Base-by-base conservation (phyloP, 1,140 invertebrate species). In the Lordiphosa mommai region DNA sequence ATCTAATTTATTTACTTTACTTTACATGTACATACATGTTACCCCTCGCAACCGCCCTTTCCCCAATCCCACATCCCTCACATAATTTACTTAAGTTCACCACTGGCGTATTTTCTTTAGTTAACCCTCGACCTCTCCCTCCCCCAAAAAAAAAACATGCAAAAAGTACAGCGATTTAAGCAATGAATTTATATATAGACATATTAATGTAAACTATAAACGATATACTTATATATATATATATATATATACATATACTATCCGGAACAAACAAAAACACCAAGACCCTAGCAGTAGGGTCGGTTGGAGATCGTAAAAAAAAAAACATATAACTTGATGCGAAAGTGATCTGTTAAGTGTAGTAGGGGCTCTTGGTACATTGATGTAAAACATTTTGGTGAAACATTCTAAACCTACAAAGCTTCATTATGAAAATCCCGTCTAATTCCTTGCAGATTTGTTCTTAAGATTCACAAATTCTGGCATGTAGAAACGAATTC, bases 121-220 rank as follows among this genome's bases (percentile, higher is more conserved):
- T 34, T 34, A 43, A 65, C 12, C 37, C 48, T 59, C 30, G 10
- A 27, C 29, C 38, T 36, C 29, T 12, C 32, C 9, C 16, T 3
- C 14, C 16, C 10, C 5, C 41, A 59, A 32, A 47, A 51, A 55
- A 34, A 51, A 53, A 56, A 20, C 47, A 53, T 61, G 58, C 38
- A 60, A 60, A 58, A 61, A 63, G 59, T 76, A 72, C 66, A 82
- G 77, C 66, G 77, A 84, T 71, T 76, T 60, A 82, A 71, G 61
- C 71, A 76, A 84, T 84, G 72, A 84, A 82, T 82, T 82, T 84
- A 82, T 77, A 69, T 77, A 56, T 70, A 77, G 68, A 59, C 59
- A 72, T 72, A 82, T 69, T 76, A 72, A 59, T 72, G 77, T 77
- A 84, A 72, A 84, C 77, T 82, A 72, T 72, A 76, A 58, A 76